Percentiles rank a stretch among this genome's conserved stretches.
These are phyloP conservation scores for Osmerus eperlanus DNA, from an alignment of 2,113 vertebrate species.

Conservation along the genomic window DNA sequence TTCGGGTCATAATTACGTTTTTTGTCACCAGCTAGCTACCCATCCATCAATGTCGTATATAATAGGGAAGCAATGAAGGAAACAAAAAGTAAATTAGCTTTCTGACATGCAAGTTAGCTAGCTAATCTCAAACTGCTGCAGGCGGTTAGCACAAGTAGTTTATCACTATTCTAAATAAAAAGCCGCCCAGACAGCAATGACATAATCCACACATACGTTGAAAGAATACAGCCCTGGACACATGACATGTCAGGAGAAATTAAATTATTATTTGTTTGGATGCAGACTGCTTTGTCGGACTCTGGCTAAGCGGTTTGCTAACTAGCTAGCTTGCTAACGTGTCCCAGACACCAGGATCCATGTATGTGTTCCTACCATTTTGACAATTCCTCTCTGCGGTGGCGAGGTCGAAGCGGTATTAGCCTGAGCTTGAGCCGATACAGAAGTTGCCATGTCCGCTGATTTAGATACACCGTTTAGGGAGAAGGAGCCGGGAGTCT, in stretches of 20 bases:
- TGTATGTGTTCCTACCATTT: conserved; percentile 80
- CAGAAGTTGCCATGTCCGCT: conserved; percentile 78
- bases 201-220: too few species aligned
- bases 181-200: too few species aligned
- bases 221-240: too few species aligned
- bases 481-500: conserved; percentile 55
- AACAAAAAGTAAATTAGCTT: too few species aligned
- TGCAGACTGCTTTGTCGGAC: too few species aligned
- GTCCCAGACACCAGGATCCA: conserved; percentile 36
- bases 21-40: neutral
- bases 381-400: conserved; percentile 92
- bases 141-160: too few species aligned
- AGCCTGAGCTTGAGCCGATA: conserved; percentile 70
- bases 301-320: neutral
- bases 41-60: neutral
- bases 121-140: neutral
- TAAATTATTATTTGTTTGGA: too few species aligned
- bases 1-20: neutral
- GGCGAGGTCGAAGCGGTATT: conserved; percentile 59
- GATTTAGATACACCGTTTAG: conserved; percentile 43
- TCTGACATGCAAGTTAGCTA: neutral
- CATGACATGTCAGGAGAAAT: too few species aligned
- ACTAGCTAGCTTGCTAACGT: conserved; percentile 17
- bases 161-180: too few species aligned
- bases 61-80: too few species aligned